Evolutionary conservation across 2,888 invertebrate genomes (phyloP), one percentile per base, ranked within the genome.

Genomic region (Chirona hameri): DNA sequence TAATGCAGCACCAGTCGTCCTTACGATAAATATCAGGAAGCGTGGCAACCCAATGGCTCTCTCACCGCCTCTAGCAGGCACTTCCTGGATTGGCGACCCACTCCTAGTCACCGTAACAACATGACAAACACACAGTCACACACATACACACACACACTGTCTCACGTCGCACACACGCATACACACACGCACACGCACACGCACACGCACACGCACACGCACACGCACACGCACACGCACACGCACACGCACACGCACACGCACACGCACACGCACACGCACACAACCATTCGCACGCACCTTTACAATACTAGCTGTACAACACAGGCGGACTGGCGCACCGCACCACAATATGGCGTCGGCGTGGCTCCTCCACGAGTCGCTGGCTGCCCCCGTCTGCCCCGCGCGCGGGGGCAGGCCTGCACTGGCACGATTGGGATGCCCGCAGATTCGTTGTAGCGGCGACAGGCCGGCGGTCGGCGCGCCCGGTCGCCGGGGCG

Each of bases 251-350:
- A 1, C 15, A 18, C 52, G 52, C 10, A 69, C 52, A 12, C 52
- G 7, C 3, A 39, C 39, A 39, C 7, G 39, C 7, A 39, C 39
- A 39, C 39, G 7, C 39, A 39, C 39, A 39, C 57, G 10, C 39
- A 76, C 46, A 46, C 76, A n/a, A 18, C 24, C 24, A 60, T 10
- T 7, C 60, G 21, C 24, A 7, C 72, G 31, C 72, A 31, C 65
- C 72, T 72, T 72, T 72, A 72, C 72, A 72, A 29, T 72, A 27
- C 72, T 72, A 72, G 27, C 72, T 72, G 72, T 72, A 72, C 72
- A 72, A 5, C 31, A 15, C 72, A 10, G 27, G 29, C 69, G 24
- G 24, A 14, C 15, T 18, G 55, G 55, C 55, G 55, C 15, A 55
- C 15, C 15, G 60, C 60, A 10, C n/a, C n/a, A 5, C n/a, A 21